Evolutionary conservation across 2,888 invertebrate genomes (phyloP), one percentile per base, ranked within the genome.

Genomic region (Coelopa pilipes): DNA sequence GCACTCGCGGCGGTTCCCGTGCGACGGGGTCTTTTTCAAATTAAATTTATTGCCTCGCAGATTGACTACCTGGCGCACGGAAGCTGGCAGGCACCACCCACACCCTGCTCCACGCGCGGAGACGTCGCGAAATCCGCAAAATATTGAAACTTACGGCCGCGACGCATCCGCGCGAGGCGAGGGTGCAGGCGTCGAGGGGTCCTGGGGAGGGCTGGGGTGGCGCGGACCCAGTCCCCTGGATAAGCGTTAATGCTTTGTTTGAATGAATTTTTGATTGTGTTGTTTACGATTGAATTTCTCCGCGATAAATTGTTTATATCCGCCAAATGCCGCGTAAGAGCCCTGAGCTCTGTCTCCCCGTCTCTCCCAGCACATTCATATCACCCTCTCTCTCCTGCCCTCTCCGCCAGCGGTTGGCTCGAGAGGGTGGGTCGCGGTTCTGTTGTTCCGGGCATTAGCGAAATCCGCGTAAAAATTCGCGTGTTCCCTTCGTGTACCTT

Each of bases 221-320:
- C 55, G 34, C 9, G 55, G 15, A 34, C 50, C 49, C 19, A 24
- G 11, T 49, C 50, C 60, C 68, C 55, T 47, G 57, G 65, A 69
- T 82, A 82, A 84, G 85, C 86, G 86, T 85, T 87, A 87, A 87
- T 87, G 85, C 85, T 85, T 84, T 82, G 85, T 85, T 86, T 86
- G 87, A 87, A 86, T 87, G 87, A 87, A 87, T 87, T 86, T 87
- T 87, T 87, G 87, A 87, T 87, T 87, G 87, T 83, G 83, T 87
- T 87, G 87, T 87, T 87, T 87, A 87, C 86, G 87, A 87, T 87
- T 87, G 86, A 87, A 87, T 80, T 81, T 82, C 82, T 81, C 79
- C 79, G 80, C 79, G 78, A 80, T 83, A 83, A 83, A 83, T 84
- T 83, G 82, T 82, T 82, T 81, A 83, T 69, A 69, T 65, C 24